These are phyloP conservation scores for Papilio protenor DNA, from an alignment of 2,888 invertebrate genomes.

Conservation along the genomic window DNA sequence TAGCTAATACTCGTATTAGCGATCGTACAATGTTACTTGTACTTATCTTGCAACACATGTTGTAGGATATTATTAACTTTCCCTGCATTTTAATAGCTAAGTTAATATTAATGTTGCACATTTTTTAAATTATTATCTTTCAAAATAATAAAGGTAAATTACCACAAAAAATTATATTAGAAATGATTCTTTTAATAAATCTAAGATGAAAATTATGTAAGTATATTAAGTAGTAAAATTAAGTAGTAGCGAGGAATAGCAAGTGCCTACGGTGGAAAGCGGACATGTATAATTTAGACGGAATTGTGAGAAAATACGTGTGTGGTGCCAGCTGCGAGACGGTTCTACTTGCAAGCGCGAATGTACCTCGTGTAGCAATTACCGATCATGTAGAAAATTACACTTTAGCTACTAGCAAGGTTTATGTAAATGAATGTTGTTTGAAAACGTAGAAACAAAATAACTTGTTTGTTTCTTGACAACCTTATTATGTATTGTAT, in stretches of 20 bases:
- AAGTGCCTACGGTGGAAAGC: not conserved
- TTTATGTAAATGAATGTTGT: no score
- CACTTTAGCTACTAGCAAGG: not conserved
- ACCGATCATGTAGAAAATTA: not conserved
- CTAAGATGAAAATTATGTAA: not conserved
- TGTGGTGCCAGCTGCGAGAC: constrained; percentile 42
- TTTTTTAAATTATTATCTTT: not conserved
- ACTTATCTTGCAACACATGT: constrained; percentile 8
- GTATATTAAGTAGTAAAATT: no score
- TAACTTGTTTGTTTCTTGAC: not conserved
- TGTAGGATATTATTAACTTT: constrained; percentile 3
- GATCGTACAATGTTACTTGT: constrained; percentile 12
- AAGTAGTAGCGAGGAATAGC: not conserved
- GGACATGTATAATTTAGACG: not conserved
- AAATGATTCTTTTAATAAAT: not conserved
- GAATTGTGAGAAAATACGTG: constrained; percentile 41
- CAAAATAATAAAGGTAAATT: not conserved
- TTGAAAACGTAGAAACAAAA: no score
- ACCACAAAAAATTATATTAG: not conserved
- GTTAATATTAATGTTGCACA: not conserved
- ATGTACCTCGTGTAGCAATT: not conserved
- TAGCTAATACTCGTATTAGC: constrained; percentile 6
- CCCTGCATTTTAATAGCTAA: not conserved
- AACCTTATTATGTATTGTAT: not conserved
- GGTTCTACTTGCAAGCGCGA: constrained; percentile 10